Conservation (phyloP, 2,113 vertebrate genomes). For the Alethe diademata region DNA sequence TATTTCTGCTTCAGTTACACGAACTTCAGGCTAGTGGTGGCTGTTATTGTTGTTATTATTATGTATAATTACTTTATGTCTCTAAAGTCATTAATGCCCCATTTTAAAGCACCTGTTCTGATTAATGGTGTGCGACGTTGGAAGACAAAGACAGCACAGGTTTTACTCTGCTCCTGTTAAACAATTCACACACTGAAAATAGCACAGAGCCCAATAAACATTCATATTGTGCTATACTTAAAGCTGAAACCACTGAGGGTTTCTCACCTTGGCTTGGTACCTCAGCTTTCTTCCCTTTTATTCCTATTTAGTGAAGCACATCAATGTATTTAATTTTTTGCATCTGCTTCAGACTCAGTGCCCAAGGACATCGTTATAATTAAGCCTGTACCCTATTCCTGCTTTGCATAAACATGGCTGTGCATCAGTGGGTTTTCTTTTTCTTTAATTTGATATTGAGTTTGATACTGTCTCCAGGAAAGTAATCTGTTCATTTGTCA, state of each 20-base stretch:
- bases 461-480: background rate
- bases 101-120: conserved; percentile 13
- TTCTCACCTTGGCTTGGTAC: background rate
- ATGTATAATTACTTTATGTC: conserved; percentile 33
- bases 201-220: background rate
- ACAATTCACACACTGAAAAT: background rate
- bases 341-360: background rate
- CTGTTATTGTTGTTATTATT: background rate
- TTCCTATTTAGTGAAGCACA: conserved; percentile 1
- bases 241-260: background rate
- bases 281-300: background rate
- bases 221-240: background rate
- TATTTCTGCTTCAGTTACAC: conserved; percentile 22
- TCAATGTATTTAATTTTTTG: conserved; percentile 12
- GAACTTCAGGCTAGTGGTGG: background rate
- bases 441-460: background rate
- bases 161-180: background rate
- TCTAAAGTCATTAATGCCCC: conserved; percentile 25
- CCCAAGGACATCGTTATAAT: conserved; percentile 35
- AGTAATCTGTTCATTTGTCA: background rate
- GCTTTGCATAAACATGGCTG: background rate
- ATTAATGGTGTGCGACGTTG: background rate
- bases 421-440: background rate
- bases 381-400: background rate
- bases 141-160: background rate